Evolutionary conservation across 1,140 invertebrate species (phyloP), one percentile per base, ranked within the genome.

Genomic region (Musca domestica): DNA sequence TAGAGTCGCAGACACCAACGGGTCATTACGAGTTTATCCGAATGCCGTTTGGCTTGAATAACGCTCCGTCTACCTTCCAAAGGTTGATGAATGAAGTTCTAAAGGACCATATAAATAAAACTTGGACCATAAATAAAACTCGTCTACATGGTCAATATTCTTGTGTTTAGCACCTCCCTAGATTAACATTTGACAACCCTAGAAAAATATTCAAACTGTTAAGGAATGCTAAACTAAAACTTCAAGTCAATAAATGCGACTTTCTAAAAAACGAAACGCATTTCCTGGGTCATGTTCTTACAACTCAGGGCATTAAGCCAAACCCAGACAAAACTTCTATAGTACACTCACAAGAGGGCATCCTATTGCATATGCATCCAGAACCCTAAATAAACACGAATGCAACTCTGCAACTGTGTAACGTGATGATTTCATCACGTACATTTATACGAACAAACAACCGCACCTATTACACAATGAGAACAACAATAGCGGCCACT

Each of bases 21-120:
- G 81, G 79, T 0, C 73, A 76, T 67, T 83, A 76, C 64, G 75
- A 80, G 65, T 84, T 81, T 61, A 51, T 71, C 10, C 46, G 78
- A 54, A 81, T 85, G 78, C 79, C 81, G 0, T 83, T 83, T 68
- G 82, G 83, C 0, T 58, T 84, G 0, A 74, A 76, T 46, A 81
- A 82, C 46, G 79, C 77, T 0, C 81, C 83, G 2, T 69, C 74
- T 0, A 82, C 81, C 5, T 84, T 84, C 68, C 78, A 85, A 70
- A 68, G 74, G 34, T 14, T 72, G 2, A 76, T 81, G 74, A 69
- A 79, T 19, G 46, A 77, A 14, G 82, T 84, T 73, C 71, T 77
- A 15, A 30, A 19, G 14, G 73, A 80, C 3, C 63, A 83, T 25
- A 66, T 68, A 7, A 76, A 74, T n/a, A n/a, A n/a, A n/a, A n/a